Percentiles rank a stretch among this genome's conserved stretches.
Conservation (phyloP, 2,113 vertebrate species). For the Poeciliopsis turrubarensis region DNA sequence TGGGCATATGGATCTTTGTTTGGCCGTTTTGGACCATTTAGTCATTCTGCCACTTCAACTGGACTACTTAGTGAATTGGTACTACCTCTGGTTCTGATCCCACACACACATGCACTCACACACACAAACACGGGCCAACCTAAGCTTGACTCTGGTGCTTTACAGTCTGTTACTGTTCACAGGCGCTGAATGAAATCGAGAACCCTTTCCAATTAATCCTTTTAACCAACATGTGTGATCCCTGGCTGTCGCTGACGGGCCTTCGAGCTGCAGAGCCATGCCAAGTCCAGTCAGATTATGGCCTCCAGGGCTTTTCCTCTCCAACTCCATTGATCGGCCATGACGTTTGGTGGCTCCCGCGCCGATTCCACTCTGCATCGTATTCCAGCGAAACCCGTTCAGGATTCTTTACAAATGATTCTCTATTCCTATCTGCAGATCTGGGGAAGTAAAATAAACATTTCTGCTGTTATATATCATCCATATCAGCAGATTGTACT, state of each 20-base stretch:
- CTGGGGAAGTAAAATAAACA: background rate
- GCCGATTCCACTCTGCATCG: constrained; percentile 30
- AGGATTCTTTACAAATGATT: background rate
- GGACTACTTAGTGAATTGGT: constrained; percentile 78
- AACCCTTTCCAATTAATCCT: constrained; percentile 76
- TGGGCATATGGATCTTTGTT: constrained; percentile 80
- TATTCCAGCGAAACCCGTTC: constrained; percentile 4
- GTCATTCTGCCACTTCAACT: constrained; percentile 78
- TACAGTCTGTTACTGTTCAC: constrained; percentile 72
- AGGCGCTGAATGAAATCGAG: constrained; percentile 68
- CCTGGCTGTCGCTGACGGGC: constrained; percentile 52
- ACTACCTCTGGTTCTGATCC: constrained; percentile 63
- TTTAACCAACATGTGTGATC: constrained; percentile 75
- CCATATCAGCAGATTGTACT: background rate
- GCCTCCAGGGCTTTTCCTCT: constrained; percentile 54
- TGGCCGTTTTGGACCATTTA: constrained; percentile 77
- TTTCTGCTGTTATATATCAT: background rate
- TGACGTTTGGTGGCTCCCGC: constrained; percentile 14
- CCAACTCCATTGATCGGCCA: constrained; percentile 31
- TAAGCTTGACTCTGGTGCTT: constrained; percentile 64
- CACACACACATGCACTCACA: background rate
- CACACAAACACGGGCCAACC: constrained; percentile 34
- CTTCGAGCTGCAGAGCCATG: constrained; percentile 38
- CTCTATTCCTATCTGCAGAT: background rate
- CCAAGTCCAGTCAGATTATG: constrained; percentile 58